Evolutionary conservation across 2,888 invertebrate species (phyloP).

Genomic region (Celastrina argiolus): DNA sequence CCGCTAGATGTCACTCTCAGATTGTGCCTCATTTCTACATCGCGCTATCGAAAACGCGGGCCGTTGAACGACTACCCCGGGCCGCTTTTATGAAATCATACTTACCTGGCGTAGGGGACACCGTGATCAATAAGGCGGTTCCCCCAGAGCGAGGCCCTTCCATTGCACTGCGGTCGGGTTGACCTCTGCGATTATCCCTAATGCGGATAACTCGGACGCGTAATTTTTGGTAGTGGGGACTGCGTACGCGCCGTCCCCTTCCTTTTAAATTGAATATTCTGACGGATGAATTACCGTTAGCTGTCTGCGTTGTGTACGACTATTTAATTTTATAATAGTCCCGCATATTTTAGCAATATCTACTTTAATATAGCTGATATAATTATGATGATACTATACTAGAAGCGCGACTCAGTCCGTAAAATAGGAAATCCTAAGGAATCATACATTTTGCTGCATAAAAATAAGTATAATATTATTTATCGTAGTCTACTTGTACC

Average conservation of each 20-base stretch:
- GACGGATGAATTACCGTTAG: no score
- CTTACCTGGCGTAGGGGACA: conserved; percentile 23
- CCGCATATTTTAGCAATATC: no score
- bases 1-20: conserved; percentile 10
- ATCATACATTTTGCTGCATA: no score
- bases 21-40: neutral
- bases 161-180: conserved; percentile 29
- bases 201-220: conserved; percentile 28
- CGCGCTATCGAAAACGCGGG: conserved; percentile 12
- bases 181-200: conserved; percentile 30
- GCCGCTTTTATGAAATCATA: neutral
- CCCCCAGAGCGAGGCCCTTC: conserved; percentile 28
- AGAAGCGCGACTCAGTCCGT: no score
- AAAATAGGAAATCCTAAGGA: no score
- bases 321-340: no score
- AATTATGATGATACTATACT: no score
- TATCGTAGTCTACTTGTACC: no score
- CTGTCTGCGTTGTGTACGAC: no score
- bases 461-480: no score
- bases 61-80: neutral
- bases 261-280: neutral
- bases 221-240: conserved; percentile 26
- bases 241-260: conserved; percentile 26
- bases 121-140: conserved; percentile 29
- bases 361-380: no score